phyloP scores from a whole-genome alignment of 2,113 vertebrate genomes.

The Podilymbus podiceps region DNA sequence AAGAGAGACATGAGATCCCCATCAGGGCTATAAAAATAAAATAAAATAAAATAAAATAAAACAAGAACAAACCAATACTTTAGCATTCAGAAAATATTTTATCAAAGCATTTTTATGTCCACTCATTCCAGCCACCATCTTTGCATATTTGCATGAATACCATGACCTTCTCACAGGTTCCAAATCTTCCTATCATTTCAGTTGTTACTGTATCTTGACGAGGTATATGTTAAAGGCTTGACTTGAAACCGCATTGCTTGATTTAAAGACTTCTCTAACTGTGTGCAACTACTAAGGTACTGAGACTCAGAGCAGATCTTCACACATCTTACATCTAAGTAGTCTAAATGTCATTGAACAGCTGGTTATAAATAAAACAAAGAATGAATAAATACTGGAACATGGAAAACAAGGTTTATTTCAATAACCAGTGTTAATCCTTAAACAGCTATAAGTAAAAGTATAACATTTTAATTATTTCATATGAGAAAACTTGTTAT shows the following conservation, averaged over 20 bases:
- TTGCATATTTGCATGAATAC: not conserved
- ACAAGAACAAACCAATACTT: not conserved
- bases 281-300: not conserved
- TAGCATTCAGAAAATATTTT: not conserved
- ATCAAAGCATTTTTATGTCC: not conserved
- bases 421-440: not conserved
- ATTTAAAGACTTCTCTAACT: not conserved
- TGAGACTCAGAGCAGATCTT: not conserved
- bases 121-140: not conserved
- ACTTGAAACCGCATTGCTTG: not conserved
- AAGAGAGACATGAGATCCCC: not conserved
- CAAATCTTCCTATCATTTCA: not conserved
- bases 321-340: not conserved
- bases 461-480: not conserved
- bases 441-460: not conserved
- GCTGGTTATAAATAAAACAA: not conserved
- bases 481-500: rapidly evolving
- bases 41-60: too few species aligned
- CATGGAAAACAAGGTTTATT: not conserved
- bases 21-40: not conserved
- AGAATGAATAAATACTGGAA: not conserved
- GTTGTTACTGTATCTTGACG: not conserved
- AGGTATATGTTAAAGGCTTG: not conserved
- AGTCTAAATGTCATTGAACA: not conserved
- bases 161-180: not conserved